Evolutionary conservation across 1,140 invertebrate genomes (phyloP), one percentile per base, ranked within the genome.

Genomic region (Samia ricini): DNA sequence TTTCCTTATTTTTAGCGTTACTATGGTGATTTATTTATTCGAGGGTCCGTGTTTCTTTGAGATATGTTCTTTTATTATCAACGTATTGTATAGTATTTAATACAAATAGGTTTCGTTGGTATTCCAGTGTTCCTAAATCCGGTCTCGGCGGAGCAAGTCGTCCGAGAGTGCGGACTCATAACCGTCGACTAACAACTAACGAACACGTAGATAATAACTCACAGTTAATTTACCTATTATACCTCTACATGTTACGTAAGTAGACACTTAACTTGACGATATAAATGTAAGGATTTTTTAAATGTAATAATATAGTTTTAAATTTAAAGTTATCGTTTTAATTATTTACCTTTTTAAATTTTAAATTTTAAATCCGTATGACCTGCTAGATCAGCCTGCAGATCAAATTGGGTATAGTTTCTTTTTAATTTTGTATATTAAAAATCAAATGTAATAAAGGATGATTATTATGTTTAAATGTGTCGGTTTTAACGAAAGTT

Each of bases 61-160:
- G n/a, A n/a, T n/a, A n/a, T n/a, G n/a, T n/a, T n/a, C n/a, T n/a
- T n/a, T n/a, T n/a, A n/a, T n/a, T n/a, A n/a, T n/a, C n/a, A n/a
- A n/a, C n/a, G n/a, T n/a, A n/a, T n/a, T n/a, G n/a, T n/a, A n/a
- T n/a, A n/a, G n/a, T n/a, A n/a, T n/a, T n/a, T n/a, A n/a, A 5
- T 36, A 36, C 33, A 36, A 56, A 24, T 63, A 51, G 1, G 18
- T 52, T 20, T 52, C 7, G 19, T 69, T 42, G n/a, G n/a, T 42
- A 42, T 85, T 87, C 36, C 85, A 91, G 90, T 90, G 82, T 91
- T 91, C 64, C 79, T 91, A 26, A 90, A 90, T 24, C 89, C 90
- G 1, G 89, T 91, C 12, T 90, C 90, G 15, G 80, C 87, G 15
- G 90, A 91, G 64, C 88, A 91, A 60, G 90, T 91, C 33, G 88